These are phyloP conservation scores for Torymus auratus DNA, from an alignment of 2,888 invertebrate species.

Conservation along the genomic window DNA sequence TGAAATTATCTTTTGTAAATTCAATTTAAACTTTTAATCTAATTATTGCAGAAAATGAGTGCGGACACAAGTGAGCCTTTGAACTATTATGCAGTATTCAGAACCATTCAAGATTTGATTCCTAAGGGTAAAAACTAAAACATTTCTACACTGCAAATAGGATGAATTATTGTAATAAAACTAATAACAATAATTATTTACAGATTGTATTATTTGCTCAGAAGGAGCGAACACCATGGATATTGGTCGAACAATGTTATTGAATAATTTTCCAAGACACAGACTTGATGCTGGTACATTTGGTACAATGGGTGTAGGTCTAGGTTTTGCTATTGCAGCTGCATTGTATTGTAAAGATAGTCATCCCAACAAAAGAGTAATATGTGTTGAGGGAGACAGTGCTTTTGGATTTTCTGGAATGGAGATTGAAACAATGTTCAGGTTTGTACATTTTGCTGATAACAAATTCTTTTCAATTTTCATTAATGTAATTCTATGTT, in stretches of 20 bases:
- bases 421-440: constrained; percentile 97
- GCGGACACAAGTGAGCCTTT: constrained; percentile 86
- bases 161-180: not conserved
- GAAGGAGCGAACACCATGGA: constrained; percentile 99
- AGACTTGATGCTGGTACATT: constrained; percentile 97
- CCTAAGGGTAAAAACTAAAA: constrained; percentile 78
- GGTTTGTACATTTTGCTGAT: constrained; percentile 71
- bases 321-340: constrained; percentile 94
- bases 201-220: constrained; percentile 92
- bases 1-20: constrained; percentile 2
- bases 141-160: not conserved
- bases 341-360: constrained; percentile 92
- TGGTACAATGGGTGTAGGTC: constrained; percentile 97
- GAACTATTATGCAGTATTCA: constrained; percentile 96
- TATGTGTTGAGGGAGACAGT: constrained; percentile 97
- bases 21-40: not conserved
- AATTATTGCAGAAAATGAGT: constrained; percentile 80
- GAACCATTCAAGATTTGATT: constrained; percentile 86
- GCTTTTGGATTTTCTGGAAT: constrained; percentile 99
- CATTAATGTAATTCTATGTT: not conserved
- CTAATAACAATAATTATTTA: constrained; percentile 57
- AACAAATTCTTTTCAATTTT: constrained; percentile 72
- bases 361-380: constrained; percentile 88
- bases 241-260: constrained; percentile 92
- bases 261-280: constrained; percentile 90